Percentiles rank a stretch among this genome's conserved stretches.
Conservation (phyloP, 1,140 invertebrate species). For the Acromyrmex echinatior region DNA sequence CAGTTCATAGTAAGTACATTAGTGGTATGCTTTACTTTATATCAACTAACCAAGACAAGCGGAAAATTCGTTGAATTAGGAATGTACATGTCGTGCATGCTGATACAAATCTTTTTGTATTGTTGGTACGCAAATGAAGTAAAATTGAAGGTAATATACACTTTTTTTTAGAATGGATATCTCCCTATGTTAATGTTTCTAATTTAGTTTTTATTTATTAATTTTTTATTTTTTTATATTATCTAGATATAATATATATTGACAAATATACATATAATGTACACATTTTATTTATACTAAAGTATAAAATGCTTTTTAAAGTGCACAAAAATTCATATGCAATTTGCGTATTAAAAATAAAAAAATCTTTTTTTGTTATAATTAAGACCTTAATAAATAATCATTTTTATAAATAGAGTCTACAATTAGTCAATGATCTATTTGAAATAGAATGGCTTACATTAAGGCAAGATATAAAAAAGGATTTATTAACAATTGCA, state of each 20-base stretch:
- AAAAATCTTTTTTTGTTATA: too few relatives aligned
- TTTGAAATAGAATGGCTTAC: constrained; percentile 48
- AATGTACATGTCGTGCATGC: constrained; percentile 61
- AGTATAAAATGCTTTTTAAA: not conserved
- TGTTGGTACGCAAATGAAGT: constrained; percentile 88
- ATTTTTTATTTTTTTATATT: not conserved
- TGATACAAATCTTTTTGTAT: constrained; percentile 85
- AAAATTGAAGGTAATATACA: constrained; percentile 68
- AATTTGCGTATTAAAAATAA: not conserved
- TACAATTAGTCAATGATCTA: constrained; percentile 3
- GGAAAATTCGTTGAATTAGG: constrained; percentile 70
- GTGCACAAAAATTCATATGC: not conserved
- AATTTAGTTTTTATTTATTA: not conserved
- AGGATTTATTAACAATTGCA: constrained; percentile 47
- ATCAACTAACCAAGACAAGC: constrained; percentile 78
- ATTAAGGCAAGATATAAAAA: not conserved
- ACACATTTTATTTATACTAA: not conserved
- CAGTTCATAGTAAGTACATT: constrained; percentile 64
- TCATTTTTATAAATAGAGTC: constrained; percentile 19
- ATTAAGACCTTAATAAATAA: not conserved
- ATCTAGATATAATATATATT: not conserved
- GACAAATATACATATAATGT: not conserved
- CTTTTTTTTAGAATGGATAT: not conserved
- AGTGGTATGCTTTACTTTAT: constrained; percentile 60
- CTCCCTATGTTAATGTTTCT: not conserved